Percentiles rank a stretch among this genome's conserved stretches.
Conservation (phyloP, 2,888 invertebrate genomes). For the Thysanoteuthis rhombus region DNA sequence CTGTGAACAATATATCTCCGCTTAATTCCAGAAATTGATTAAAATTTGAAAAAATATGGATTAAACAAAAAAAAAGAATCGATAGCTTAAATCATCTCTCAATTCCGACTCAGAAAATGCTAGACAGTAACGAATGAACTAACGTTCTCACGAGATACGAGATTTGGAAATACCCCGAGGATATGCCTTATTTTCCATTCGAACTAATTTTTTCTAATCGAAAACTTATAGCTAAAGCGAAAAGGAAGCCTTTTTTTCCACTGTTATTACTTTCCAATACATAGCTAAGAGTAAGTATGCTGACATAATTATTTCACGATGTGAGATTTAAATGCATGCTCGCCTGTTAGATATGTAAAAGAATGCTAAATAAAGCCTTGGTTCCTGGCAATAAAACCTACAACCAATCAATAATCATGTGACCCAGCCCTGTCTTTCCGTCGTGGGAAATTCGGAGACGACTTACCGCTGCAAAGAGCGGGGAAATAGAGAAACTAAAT, state of each 20-base stretch:
- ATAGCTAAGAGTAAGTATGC: no score
- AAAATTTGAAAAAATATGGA: neutral
- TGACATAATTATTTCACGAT: no score
- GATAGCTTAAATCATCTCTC: neutral
- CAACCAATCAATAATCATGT: no score
- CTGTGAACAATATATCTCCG: neutral
- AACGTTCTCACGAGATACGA: neutral
- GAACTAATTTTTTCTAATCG: neutral
- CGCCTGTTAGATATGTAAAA: no score
- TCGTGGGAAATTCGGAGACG: no score
- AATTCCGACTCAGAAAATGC: neutral
- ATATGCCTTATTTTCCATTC: constrained; percentile 12
- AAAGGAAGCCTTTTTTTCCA: neutral
- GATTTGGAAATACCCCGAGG: neutral
- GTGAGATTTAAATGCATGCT: no score
- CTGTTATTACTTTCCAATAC: no score
- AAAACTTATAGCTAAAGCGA: neutral
- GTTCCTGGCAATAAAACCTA: no score
- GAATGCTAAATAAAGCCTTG: no score
- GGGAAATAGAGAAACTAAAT: no score
- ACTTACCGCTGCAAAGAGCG: no score
- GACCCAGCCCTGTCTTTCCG: no score
- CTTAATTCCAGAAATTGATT: neutral
- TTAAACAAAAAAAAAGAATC: neutral
- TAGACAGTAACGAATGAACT: neutral